Percentiles rank a stretch among this genome's conserved stretches.
Conservation (phyloP, 2,888 invertebrate species). For the Drosophila acutilabella region DNA sequence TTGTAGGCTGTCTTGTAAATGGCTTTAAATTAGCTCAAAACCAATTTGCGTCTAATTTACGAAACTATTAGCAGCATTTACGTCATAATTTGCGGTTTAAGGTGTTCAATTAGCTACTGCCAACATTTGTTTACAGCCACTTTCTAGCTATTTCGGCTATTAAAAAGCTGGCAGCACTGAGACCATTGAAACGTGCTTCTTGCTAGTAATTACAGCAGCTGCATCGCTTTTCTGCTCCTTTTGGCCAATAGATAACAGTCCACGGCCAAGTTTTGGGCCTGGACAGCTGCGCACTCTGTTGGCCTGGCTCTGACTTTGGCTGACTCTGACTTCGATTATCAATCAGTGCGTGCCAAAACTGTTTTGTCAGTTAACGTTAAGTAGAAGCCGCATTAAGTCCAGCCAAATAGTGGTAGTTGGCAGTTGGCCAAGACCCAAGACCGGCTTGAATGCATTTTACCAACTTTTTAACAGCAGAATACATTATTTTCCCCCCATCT, state of each 20-base stretch:
- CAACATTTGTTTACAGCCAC: not conserved
- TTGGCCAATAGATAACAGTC: conserved; percentile 28
- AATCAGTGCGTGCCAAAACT: conserved; percentile 81
- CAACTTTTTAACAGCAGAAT: conserved; percentile 52
- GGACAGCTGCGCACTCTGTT: not conserved
- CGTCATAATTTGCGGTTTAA: too few species aligned
- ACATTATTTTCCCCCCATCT: conserved; percentile 24
- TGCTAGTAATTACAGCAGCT: conserved; percentile 71
- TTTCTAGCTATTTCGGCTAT: not conserved
- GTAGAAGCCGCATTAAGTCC: conserved; percentile 71
- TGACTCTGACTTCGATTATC: conserved; percentile 69
- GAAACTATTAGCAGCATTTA: too few species aligned
- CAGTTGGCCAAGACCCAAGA: conserved; percentile 25
- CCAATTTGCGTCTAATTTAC: too few species aligned
- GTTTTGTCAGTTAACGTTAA: conserved; percentile 77
- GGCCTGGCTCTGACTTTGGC: conserved; percentile 16
- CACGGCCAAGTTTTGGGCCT: conserved; percentile 15
- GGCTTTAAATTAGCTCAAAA: too few species aligned
- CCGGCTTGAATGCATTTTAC: conserved; percentile 41
- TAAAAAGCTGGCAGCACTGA: not conserved
- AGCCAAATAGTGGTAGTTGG: conserved; percentile 10
- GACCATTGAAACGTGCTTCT: conserved; percentile 40
- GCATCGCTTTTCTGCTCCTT: conserved; percentile 38
- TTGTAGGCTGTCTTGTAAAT: too few species aligned
- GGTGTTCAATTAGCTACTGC: too few species aligned